phyloP scores from a whole-genome alignment of 2,888 invertebrate genomes.

The Aspidiotus destructor region DNA sequence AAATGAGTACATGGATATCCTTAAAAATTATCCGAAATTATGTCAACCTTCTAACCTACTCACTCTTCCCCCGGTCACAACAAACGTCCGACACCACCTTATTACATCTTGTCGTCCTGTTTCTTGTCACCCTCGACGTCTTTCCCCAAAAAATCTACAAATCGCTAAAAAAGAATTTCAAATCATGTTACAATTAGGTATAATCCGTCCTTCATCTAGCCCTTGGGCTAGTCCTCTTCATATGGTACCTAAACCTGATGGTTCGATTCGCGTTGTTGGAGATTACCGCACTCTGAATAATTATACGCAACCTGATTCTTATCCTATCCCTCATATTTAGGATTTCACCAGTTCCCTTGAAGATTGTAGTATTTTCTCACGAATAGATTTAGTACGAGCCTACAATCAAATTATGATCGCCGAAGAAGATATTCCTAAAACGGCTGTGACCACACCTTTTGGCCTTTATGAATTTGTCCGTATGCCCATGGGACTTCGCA shows the following conservation, averaged over 20 bases:
- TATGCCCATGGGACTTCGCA: constrained; percentile 36
- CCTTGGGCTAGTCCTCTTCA: constrained; percentile 40
- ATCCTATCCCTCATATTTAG: constrained; percentile 40
- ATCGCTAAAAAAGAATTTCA: neutral
- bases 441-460: constrained; percentile 39
- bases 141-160: neutral
- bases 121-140: neutral
- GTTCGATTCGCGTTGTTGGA: constrained; percentile 41
- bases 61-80: neutral
- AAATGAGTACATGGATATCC: too few relatives aligned
- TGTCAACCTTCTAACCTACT: neutral
- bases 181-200: neutral
- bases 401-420: constrained; percentile 42
- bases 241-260: constrained; percentile 38
- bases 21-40: neutral
- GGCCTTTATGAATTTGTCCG: constrained; percentile 39
- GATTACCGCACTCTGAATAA: constrained; percentile 41
- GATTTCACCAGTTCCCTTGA: constrained; percentile 38
- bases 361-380: constrained; percentile 38
- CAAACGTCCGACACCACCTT: neutral
- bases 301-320: constrained; percentile 39
- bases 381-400: constrained; percentile 40
- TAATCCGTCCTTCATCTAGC: constrained; percentile 33
- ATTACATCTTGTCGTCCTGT: neutral
- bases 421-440: constrained; percentile 33